Base-by-base conservation (phyloP, 2,797 vertebrate species). In the Remorina albescens region DNA sequence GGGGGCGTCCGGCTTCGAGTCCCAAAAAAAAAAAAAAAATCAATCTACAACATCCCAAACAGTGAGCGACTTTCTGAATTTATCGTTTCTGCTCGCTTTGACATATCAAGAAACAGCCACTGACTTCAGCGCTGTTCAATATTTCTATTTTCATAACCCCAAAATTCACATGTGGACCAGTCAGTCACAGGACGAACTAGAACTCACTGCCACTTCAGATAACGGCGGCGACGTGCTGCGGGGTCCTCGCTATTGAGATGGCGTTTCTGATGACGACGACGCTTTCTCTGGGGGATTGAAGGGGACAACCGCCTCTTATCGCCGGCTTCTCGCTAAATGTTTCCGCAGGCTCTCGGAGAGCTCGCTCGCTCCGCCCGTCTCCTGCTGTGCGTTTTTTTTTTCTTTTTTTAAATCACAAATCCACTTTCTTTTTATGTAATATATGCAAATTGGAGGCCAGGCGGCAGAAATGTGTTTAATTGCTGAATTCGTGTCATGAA, bases 371-470 rank as follows among this genome's bases (percentile, higher is more conserved):
- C 49, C 10, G 30, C 39, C 36, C 3, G 12, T 56, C 23, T 49
- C 67, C 57, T 16, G 15, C 57, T 64, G n/a, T 54, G 54, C 44
- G 21, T 75, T 72, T 61, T n/a, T n/a, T 77, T 61, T n/a, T n/a
- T n/a, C n/a, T n/a, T n/a, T n/a, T n/a, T n/a, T n/a, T n/a, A n/a
- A n/a, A 86, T 83, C 76, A 78, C 15, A 39, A 70, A 72, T 63
- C 79, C 78, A 65, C 64, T 81, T 51, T 10, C 47, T 23, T 73
- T n/a, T 78, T 18, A 63, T 71, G 50, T 82, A 81, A 82, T 71
- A 53, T 67, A 59, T 83, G 60, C n/a, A 71, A 86, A 73, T 77
- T 46, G 21, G 3, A 49, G 30, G 15, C n/a, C 44, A 18, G 44
- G 74, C 71, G 36, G 66, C 51, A 37, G 72, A 67, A 71, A 70